phyloP scores from a whole-genome alignment of 2,113 vertebrate genomes.

The Tylochromis polylepis region DNA sequence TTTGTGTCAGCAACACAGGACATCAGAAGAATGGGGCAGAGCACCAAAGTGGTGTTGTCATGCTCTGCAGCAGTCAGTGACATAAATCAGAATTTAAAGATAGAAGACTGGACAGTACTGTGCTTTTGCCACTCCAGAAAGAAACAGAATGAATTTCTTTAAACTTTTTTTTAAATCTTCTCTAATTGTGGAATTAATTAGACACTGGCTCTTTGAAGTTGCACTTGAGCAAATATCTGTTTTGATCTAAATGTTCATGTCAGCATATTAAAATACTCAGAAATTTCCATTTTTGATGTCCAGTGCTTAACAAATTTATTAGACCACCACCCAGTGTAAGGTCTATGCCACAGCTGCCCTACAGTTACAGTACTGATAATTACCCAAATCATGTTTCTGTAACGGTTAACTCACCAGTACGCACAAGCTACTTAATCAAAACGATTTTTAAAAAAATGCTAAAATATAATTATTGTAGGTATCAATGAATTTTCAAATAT shows the following conservation, averaged over 20 bases:
- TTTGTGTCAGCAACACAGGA: neutral
- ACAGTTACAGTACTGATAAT: neutral
- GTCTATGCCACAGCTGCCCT: neutral
- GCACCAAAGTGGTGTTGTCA: neutral
- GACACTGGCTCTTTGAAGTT: neutral
- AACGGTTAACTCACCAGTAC: neutral
- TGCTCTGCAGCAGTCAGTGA: neutral
- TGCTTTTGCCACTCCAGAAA: neutral
- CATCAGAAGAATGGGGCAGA: neutral
- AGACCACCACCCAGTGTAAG: neutral
- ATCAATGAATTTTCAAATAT: neutral
- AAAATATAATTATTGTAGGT: neutral
- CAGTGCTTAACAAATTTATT: neutral
- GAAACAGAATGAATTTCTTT: neutral
- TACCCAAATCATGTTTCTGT: neutral
- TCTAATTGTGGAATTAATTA: neutral
- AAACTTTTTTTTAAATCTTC: neutral
- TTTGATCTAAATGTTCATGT: neutral
- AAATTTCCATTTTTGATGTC: neutral
- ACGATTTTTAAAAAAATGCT: neutral
- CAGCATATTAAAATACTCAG: accelerated
- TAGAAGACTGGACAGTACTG: neutral
- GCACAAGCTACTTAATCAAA: neutral
- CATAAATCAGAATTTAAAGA: neutral
- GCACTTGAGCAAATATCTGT: neutral